These are phyloP conservation scores for Bungarus multicinctus DNA, from an alignment of 2,113 vertebrate species.

Conservation along the genomic window DNA sequence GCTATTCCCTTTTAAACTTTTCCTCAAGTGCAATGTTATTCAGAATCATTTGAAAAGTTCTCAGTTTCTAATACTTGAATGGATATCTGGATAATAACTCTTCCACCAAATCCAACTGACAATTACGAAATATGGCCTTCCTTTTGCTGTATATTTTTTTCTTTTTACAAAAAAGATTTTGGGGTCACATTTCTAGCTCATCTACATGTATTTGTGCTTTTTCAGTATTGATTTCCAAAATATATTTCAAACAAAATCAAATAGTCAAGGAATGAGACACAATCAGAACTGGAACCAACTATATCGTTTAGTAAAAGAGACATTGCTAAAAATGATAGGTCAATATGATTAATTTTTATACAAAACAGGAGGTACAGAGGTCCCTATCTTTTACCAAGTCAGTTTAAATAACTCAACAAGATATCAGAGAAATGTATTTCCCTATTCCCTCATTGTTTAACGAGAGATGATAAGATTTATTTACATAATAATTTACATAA, in stretches of 20 bases:
- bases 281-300: not conserved
- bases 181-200: not conserved
- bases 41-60: not conserved
- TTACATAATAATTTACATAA: too few relatives aligned
- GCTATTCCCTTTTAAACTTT: not conserved
- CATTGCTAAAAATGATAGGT: not conserved
- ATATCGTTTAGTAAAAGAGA: too few relatives aligned
- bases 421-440: not conserved
- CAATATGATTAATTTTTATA: not conserved
- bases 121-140: not conserved
- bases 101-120: not conserved
- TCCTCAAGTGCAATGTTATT: not conserved
- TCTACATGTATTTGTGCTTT: not conserved
- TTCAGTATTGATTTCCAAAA: not conserved
- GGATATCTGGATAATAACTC: not conserved
- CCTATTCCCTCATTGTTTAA: not conserved
- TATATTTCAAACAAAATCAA: not conserved
- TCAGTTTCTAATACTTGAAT: not conserved
- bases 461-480: not conserved
- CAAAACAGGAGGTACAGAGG: not conserved
- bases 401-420: not conserved
- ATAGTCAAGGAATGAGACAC: not conserved
- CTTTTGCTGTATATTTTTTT: not conserved
- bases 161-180: not conserved
- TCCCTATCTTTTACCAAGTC: not conserved